phyloP scores from a whole-genome alignment of 2,797 vertebrate species.

The Aplochiton taeniatus region DNA sequence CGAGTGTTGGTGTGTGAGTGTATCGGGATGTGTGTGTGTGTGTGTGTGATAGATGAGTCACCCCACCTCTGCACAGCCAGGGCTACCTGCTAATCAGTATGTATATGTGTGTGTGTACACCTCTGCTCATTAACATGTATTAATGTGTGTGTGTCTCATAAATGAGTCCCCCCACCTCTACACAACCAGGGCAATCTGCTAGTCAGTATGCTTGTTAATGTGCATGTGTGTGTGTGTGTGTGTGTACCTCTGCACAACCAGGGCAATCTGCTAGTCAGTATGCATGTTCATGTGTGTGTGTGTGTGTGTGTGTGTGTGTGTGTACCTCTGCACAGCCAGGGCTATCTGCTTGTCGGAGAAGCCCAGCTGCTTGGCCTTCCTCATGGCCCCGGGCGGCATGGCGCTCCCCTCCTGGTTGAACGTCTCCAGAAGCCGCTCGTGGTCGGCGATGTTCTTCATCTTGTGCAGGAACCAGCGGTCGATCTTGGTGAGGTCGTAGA shows the following conservation, averaged over 20 bases:
- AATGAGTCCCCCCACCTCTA: too few species aligned
- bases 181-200: too few species aligned
- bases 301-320: not conserved
- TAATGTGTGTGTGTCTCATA: not conserved
- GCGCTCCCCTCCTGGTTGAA: constrained; percentile 79
- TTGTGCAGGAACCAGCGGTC: constrained; percentile 97
- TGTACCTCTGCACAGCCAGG: constrained; percentile 88
- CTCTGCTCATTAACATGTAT: too few species aligned
- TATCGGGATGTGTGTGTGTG: too few species aligned
- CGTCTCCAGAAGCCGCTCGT: constrained; percentile 79
- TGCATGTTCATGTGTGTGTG: not conserved
- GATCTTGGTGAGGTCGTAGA: constrained; percentile 93
- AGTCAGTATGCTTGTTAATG: too few species aligned
- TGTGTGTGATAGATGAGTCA: not conserved
- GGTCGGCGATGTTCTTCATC: constrained; percentile 94
- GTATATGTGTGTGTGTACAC: too few species aligned
- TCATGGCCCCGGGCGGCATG: constrained; percentile 81
- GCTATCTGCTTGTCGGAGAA: constrained; percentile 99
- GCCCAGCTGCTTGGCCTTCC: constrained; percentile 91
- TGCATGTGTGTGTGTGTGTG: too few species aligned
- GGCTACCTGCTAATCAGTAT: too few species aligned
- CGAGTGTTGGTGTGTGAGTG: too few species aligned
- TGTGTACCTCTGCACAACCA: too few species aligned
- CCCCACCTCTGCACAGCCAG: too few species aligned
- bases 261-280: not conserved